phyloP scores from a whole-genome alignment of 2,797 vertebrate genomes.

The Astyanax mexicanus region DNA sequence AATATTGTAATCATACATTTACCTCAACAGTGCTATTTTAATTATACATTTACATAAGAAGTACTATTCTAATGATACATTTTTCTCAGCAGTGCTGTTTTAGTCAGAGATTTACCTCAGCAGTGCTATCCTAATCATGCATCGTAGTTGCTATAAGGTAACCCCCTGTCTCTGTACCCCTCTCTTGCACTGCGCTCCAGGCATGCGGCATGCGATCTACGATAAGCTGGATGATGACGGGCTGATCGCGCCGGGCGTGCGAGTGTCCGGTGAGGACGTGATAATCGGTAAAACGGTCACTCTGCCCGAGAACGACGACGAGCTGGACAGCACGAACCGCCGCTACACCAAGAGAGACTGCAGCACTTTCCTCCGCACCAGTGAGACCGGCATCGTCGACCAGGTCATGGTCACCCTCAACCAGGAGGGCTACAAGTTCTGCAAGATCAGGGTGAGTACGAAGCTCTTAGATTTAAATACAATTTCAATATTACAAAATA shows the following conservation, averaged over 20 bases:
- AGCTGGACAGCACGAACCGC: conserved; percentile 91
- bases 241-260: conserved; percentile 94
- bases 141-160: not conserved
- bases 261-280: conserved; percentile 96
- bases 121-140: no score
- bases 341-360: conserved; percentile 97
- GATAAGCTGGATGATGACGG: conserved; percentile 98
- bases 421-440: conserved; percentile 99
- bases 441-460: conserved; percentile 99
- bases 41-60: no score
- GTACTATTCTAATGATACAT: not conserved
- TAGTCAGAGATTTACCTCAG: no score
- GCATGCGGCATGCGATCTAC: conserved; percentile 98
- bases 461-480: no score
- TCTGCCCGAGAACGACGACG: conserved; percentile 94
- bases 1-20: no score
- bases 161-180: not conserved
- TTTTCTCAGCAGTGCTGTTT: not conserved
- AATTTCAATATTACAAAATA: no score
- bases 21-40: no score
- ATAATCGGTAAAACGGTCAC: conserved; percentile 98
- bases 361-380: conserved; percentile 96
- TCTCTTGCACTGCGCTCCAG: conserved; percentile 64
- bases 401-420: conserved; percentile 99
- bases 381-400: conserved; percentile 97